Evolutionary conservation across 2,888 invertebrate genomes (phyloP).

Genomic region (Sisyra terminalis): DNA sequence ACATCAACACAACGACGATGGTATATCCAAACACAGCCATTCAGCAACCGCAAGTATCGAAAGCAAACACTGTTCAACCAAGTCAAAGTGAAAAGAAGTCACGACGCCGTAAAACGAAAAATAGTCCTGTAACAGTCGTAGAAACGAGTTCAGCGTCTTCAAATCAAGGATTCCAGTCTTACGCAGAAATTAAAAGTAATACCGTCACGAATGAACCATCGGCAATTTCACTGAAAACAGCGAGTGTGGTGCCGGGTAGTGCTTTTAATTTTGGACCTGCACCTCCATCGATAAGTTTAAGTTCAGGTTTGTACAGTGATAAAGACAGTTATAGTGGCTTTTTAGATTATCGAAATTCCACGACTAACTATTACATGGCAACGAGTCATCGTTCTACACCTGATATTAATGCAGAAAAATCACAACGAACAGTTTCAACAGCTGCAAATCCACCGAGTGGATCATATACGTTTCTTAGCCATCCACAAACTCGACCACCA

Average conservation of each 20-base stretch:
- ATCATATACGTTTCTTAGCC: slow-evolving; percentile 20
- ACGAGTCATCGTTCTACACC: slow-evolving; percentile 23
- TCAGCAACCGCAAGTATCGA: slow-evolving; percentile 1
- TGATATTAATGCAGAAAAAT: slow-evolving; percentile 31
- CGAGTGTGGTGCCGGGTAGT: slow-evolving; percentile 61
- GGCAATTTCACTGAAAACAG: slow-evolving; percentile 45
- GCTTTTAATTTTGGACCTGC: slow-evolving; percentile 72
- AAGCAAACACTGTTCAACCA: not conserved
- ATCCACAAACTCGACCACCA: slow-evolving; percentile 38
- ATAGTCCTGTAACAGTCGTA: slow-evolving; percentile 15
- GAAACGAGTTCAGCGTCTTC: slow-evolving; percentile 20
- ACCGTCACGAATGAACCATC: slow-evolving; percentile 21
- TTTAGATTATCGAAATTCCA: slow-evolving; percentile 44
- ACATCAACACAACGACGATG: not conserved
- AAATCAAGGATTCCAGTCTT: slow-evolving; percentile 38
- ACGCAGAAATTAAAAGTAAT: slow-evolving; percentile 32
- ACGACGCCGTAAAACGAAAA: slow-evolving; percentile 15
- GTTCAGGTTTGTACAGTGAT: slow-evolving; percentile 40
- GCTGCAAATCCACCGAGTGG: slow-evolving; percentile 32
- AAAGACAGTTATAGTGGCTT: slow-evolving; percentile 50
- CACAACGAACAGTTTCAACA: slow-evolving; percentile 27
- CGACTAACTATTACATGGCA: slow-evolving; percentile 39
- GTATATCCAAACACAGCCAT: slow-evolving; percentile 1
- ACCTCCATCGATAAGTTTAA: slow-evolving; percentile 36
- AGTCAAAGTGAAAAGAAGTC: slow-evolving; percentile 12